Evolutionary conservation across 2,113 vertebrate genomes (phyloP).

Genomic region (Scalopus aquaticus): DNA sequence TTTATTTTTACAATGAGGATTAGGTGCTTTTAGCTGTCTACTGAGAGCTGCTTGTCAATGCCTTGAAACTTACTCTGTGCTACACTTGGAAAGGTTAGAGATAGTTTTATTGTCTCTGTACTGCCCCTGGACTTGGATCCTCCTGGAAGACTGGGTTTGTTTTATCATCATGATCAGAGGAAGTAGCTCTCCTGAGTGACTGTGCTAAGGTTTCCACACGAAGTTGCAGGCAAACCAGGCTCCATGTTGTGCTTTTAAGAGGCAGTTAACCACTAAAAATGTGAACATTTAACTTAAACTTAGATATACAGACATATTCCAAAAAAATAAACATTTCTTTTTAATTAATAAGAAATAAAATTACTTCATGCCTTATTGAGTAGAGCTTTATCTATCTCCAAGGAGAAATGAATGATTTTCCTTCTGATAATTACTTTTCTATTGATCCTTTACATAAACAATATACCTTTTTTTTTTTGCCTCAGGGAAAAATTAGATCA

Average conservation of each 20-base stretch:
- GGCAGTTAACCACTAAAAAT: background rate
- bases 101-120: background rate
- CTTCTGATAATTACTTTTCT: constrained; percentile 52
- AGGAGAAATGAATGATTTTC: constrained; percentile 62
- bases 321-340: constrained; percentile 36
- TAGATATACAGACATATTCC: background rate
- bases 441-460: constrained; percentile 68
- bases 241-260: background rate
- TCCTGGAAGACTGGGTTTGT: background rate
- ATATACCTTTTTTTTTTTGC: background rate
- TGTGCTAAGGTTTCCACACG: background rate
- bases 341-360: constrained; percentile 57
- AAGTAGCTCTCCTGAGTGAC: background rate
- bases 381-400: background rate
- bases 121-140: background rate
- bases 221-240: background rate
- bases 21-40: background rate
- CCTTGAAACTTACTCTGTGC: background rate
- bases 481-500: constrained; percentile 34
- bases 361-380: constrained; percentile 4
- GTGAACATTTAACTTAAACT: background rate
- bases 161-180: background rate
- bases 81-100: background rate
- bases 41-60: background rate
- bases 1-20: background rate